Base-by-base conservation (phyloP, 1,140 invertebrate genomes). In the Acromyrmex heyeri region DNA sequence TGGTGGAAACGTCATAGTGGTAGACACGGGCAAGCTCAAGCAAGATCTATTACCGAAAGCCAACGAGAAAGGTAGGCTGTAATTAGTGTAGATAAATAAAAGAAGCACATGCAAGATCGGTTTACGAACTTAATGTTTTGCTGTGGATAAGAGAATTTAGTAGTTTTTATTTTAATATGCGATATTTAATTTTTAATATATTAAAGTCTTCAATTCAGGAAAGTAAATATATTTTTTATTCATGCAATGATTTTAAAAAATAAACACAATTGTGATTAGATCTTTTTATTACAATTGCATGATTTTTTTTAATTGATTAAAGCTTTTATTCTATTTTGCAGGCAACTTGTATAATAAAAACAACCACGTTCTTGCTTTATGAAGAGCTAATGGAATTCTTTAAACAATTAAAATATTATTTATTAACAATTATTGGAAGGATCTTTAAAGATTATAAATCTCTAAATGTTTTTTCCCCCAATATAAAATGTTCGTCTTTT, bases 1-100 rank as follows among this genome's bases (percentile, higher is more conserved):
- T 53, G 95, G 95, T 76, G 96, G 96, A 2, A 96, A 97, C 82
- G 96, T 97, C 3, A 97, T 97, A 70, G 96, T 97, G 0, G 96
- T 97, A 3, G 96, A 96, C 88, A 97, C 96, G 7, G 96, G 96
- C 85, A 96, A 96, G 90, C 92, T 96, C 10, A 96, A 96, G 77
- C 95, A 95, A 61, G 95, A 95, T 70, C 78, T 95, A 14, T 62
- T 94, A 10, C 95, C 94, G 0, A 95, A 93, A 69, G 79, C 88
- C 53, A 67, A 67, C 3, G 94, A 94, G 18, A 95, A 94, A 88
- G 93, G 94, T 95, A 82, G 83, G 81, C 61, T 48, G 18, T 77
- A 5, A 48, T 75, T 48, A 27, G 57, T 65, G 34, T 38, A 38
- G 62, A 38, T 24, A 59, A 59, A 59, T 21, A 10, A 24, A 14